Percentiles rank a stretch among this genome's conserved stretches.
Conservation (phyloP, 2,113 vertebrate species). For the Thalassoma bifasciatum region DNA sequence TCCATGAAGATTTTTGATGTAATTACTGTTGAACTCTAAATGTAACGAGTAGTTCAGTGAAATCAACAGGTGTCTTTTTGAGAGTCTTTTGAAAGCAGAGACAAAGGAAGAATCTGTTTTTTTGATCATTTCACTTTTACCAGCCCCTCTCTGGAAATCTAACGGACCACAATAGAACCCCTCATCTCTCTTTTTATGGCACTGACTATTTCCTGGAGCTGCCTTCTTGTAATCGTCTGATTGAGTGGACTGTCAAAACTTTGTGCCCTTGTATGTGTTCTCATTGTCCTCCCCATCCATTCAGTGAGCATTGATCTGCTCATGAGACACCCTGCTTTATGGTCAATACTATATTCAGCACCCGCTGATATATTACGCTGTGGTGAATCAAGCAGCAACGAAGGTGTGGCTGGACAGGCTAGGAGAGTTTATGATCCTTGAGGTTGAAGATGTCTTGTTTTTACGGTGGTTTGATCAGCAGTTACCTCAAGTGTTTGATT, state of each 20-base stretch:
- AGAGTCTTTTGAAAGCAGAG: too few relatives aligned
- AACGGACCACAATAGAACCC: not conserved
- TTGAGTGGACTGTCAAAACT: constrained; percentile 87
- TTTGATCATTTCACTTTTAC: too few relatives aligned
- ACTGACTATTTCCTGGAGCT: constrained; percentile 54
- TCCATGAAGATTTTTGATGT: too few relatives aligned
- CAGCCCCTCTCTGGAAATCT: too few relatives aligned
- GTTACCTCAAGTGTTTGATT: constrained; percentile 37
- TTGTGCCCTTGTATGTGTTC: constrained; percentile 77
- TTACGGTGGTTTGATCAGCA: constrained; percentile 36
- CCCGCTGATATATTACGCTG: constrained; percentile 90
- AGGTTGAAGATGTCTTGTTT: constrained; percentile 51
- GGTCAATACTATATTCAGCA: constrained; percentile 89
- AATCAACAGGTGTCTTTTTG: too few relatives aligned
- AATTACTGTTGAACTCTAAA: too few relatives aligned
- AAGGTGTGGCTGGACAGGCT: constrained; percentile 25
- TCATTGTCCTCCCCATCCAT: constrained; percentile 75
- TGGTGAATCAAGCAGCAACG: constrained; percentile 55
- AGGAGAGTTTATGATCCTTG: constrained; percentile 38
- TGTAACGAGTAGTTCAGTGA: too few relatives aligned
- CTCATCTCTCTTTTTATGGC: not conserved
- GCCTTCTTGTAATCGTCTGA: constrained; percentile 70
- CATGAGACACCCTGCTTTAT: constrained; percentile 82
- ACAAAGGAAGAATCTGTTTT: too few relatives aligned
- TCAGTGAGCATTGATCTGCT: constrained; percentile 85